Evolutionary conservation across 2,113 vertebrate genomes (phyloP), one percentile per base, ranked within the genome.

Genomic region (Oreochromis tanganicae): DNA sequence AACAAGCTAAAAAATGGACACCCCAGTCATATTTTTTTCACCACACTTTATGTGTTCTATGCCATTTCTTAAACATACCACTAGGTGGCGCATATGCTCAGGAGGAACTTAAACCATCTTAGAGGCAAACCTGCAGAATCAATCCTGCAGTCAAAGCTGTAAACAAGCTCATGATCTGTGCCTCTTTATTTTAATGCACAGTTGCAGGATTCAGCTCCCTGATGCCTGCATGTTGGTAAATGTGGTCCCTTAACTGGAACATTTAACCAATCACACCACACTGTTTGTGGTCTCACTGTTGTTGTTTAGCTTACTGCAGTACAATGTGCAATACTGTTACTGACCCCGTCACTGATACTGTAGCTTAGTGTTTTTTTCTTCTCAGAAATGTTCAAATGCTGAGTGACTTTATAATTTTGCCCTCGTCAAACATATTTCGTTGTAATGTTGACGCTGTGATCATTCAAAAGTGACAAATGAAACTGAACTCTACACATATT

Each of bases 391-490:
- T 21, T 21, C 52, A 21, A 54, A 54, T 54, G 52, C 52, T 54
- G n/a, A 54, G n/a, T 2, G 29, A 32, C 29, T 32, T 32, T 32
- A 32, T 4, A 32, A 32, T 32, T 32, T 29, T 29, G 29, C 29
- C 5, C 29, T 32, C 29, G 0, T 54, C 52, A 54, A 54, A 54
- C 52, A 5, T 0, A 2, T 19, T 50, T 50, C 1, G 7, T 50
- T 50, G 48, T 54, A 54, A 54, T 54, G 19, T 54, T 54, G 0
- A 54, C 0, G 19, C 52, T 21, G 52, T 21, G 52, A 11, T 54
- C 9, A n/a, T 6, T 54, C 52, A 54, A 54, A 54, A 21, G 52
- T 54, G 52, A 54, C 0, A 54, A 54, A 54, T 21, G 52, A 54
- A 6, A 54, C n/a, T 4, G 52, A 54, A 9, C n/a, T 54, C 9